phyloP scores from a whole-genome alignment of 2,797 vertebrate genomes.

The Rallus crepitans region DNA sequence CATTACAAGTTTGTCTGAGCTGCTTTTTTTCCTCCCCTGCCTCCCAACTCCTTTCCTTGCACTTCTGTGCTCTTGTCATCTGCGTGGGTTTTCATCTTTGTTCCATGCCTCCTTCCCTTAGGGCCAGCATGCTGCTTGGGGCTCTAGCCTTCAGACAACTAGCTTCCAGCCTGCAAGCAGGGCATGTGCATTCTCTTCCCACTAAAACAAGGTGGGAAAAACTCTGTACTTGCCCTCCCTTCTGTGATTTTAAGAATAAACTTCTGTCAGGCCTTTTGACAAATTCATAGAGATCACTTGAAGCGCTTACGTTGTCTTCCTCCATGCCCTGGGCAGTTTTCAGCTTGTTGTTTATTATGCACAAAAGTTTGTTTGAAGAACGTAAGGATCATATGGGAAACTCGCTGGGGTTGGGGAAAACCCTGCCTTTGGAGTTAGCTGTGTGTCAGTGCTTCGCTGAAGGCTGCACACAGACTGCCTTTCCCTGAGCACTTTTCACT shows the following conservation, averaged over 20 bases:
- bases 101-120: background rate
- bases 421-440: background rate
- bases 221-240: rapidly evolving
- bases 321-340: rapidly evolving
- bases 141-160: background rate
- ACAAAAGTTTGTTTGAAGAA: background rate
- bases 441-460: rapidly evolving
- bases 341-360: rapidly evolving
- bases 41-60: background rate
- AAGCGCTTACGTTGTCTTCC: rapidly evolving
- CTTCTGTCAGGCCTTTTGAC: background rate
- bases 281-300: rapidly evolving
- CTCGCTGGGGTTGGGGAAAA: background rate
- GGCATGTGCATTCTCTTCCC: rapidly evolving
- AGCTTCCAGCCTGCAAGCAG: background rate
- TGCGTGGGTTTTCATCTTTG: rapidly evolving
- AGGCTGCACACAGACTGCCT: rapidly evolving
- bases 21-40: background rate
- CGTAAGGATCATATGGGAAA: rapidly evolving
- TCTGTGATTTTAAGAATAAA: rapidly evolving
- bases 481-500: rapidly evolving
- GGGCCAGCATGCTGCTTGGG: rapidly evolving
- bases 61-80: rapidly evolving
- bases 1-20: rapidly evolving
- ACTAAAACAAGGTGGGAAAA: background rate